Conservation (phyloP, 2,888 invertebrate genomes). For the Odontocolon sp. region DNA sequence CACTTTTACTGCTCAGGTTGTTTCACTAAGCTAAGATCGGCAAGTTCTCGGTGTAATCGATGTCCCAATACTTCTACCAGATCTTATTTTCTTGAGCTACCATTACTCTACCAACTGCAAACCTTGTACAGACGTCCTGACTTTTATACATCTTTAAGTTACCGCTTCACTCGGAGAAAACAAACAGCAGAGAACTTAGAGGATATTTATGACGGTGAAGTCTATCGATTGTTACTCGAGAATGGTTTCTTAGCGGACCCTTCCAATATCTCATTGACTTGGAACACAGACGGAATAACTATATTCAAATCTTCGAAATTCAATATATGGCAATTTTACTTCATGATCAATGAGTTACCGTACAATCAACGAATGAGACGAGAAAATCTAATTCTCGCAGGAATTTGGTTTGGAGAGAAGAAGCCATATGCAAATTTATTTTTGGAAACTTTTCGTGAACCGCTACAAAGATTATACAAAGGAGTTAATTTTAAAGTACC, state of each 20-base stretch:
- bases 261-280: constrained; percentile 57
- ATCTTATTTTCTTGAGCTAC: constrained; percentile 40
- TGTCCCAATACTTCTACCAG: constrained; percentile 22
- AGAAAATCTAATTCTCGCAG: constrained; percentile 57
- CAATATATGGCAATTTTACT: constrained; percentile 58
- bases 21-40: neutral
- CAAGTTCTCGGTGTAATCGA: neutral
- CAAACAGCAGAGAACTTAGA: constrained; percentile 8
- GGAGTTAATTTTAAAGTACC: constrained; percentile 1
- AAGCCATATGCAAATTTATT: constrained; percentile 54
- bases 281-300: constrained; percentile 62
- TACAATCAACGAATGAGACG: constrained; percentile 48
- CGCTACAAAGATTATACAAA: neutral
- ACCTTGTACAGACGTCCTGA: constrained; percentile 25
- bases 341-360: constrained; percentile 59
- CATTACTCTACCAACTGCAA: constrained; percentile 21
- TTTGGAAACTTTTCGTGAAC: constrained; percentile 19
- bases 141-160: constrained; percentile 7
- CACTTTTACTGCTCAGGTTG: constrained; percentile 43
- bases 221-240: constrained; percentile 28
- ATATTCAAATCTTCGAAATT: constrained; percentile 59
- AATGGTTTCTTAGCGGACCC: constrained; percentile 38
- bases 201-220: constrained; percentile 41
- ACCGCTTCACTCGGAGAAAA: constrained; percentile 38
- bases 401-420: constrained; percentile 55